Base-by-base conservation (phyloP, 2,113 vertebrate genomes). In the Raja brachyura region DNA sequence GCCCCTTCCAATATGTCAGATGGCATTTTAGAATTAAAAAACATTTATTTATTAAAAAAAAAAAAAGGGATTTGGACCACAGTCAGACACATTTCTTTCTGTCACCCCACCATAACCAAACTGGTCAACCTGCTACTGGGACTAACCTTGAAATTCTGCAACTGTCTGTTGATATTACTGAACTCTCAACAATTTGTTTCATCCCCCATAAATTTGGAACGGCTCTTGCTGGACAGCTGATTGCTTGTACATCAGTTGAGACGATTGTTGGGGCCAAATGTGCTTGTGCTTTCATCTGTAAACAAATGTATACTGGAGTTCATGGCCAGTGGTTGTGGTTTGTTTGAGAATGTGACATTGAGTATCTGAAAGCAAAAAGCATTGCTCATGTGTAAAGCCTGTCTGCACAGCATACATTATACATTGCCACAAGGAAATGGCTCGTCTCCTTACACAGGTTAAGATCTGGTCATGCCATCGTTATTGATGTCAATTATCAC, bases 1-100 rank as follows among this genome's bases (percentile, higher is more conserved):
- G 83, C 83, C 61, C 83, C 83, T 88, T 88, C 83, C 59, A 88
- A 88, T 31, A 63, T n/a, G n/a, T 88, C 83, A 88, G 83, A 63
- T 88, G 56, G 59, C 31, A 31, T 86, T 86, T 86, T 86, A n/a
- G n/a, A 86, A 86, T 61, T 0, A 85, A 85, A n/a, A 61, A 68
- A 68, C 10, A 3, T 10, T 68, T 48, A 48, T 48, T 48, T 48
- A n/a, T n/a, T n/a, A n/a, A n/a, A 48, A 48, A 48, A 48, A 1
- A 48, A 48, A 48, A 48, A 48, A 48, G 66, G 8, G 66, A 2
- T 68, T 48, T 48, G 39, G 39, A 48, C 39, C 10, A 68, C 83
- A 85, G 81, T 20, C 79, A 81, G 25, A 25, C 22, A 20, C 31
- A 33, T 39, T 11, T 59, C 22, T 88, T 88, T 33, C 28, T 88